A percentile compares a stretch with the other conserved stretches of the same genome.
These are phyloP conservation scores for Scaptomyza cyrtandrae DNA, from an alignment of 2,888 invertebrate species.

Conservation along the genomic window DNA sequence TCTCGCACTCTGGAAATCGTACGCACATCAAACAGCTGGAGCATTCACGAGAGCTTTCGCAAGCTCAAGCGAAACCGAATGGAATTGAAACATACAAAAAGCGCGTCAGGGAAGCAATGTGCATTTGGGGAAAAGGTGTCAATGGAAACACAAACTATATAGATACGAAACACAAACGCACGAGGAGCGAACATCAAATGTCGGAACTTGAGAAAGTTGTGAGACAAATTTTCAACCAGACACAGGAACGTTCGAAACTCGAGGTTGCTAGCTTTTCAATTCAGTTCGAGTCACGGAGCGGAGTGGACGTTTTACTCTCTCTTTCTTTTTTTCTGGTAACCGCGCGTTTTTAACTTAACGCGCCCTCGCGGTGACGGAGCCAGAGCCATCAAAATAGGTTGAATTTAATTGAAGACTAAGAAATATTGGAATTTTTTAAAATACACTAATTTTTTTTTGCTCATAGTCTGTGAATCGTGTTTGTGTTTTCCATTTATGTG, in stretches of 20 bases:
- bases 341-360: constrained; percentile 24
- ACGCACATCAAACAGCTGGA: constrained; percentile 64
- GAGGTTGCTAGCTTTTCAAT: constrained; percentile 70
- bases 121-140: constrained; percentile 72
- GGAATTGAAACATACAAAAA: constrained; percentile 45
- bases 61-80: constrained; percentile 33
- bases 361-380: constrained; percentile 34
- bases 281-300: constrained; percentile 80
- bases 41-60: constrained; percentile 22
- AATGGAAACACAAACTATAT: constrained; percentile 75
- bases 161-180: constrained; percentile 52
- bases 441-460: not conserved
- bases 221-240: constrained; percentile 43
- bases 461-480: constrained; percentile 2
- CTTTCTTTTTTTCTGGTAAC: not conserved
- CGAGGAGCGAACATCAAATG: constrained; percentile 45
- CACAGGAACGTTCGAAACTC: constrained; percentile 24
- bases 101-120: constrained; percentile 23
- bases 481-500: constrained; percentile 18
- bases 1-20: constrained; percentile 46
- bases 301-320: constrained; percentile 62
- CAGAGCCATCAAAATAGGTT: constrained; percentile 2
- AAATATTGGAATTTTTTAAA: not conserved
- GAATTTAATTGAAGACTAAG: constrained; percentile 5
- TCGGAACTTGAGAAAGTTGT: constrained; percentile 50